Conservation (phyloP, 1,140 invertebrate genomes). For the Samia ricini region DNA sequence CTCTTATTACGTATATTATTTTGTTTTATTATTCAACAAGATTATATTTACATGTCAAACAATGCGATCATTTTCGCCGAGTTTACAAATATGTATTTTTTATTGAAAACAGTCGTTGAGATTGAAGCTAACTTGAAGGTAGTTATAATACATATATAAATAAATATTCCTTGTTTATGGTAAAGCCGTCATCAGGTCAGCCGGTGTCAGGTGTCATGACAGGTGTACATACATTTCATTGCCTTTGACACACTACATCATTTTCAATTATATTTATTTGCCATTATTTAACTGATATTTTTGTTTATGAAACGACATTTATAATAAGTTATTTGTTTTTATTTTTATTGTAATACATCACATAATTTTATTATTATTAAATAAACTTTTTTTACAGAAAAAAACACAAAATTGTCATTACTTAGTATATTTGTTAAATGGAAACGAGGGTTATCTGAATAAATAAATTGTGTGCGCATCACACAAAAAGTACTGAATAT, state of each 20-base stretch:
- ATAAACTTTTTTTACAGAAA: too few relatives aligned
- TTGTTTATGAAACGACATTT: too few relatives aligned
- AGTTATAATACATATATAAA: not conserved
- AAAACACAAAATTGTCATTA: too few relatives aligned
- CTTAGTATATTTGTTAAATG: too few relatives aligned
- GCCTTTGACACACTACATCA: too few relatives aligned
- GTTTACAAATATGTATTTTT: not conserved
- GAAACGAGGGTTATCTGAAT: too few relatives aligned
- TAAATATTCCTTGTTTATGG: not conserved
- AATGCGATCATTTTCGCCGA: slow-evolving; percentile 34
- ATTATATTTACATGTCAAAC: slow-evolving; percentile 36
- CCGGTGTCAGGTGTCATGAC: not conserved
- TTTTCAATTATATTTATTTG: too few relatives aligned
- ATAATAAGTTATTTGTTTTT: too few relatives aligned
- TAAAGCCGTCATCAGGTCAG: not conserved
- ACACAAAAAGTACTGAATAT: not conserved
- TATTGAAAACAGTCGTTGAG: slow-evolving; percentile 13
- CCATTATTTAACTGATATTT: too few relatives aligned
- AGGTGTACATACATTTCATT: not conserved
- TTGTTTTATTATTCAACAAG: slow-evolving; percentile 6
- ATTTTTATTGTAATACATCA: too few relatives aligned
- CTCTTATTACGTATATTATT: not conserved
- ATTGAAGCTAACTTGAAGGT: not conserved
- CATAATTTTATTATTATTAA: too few relatives aligned
- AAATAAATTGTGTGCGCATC: too few relatives aligned